Conservation (phyloP, 2,888 invertebrate genomes). For the Anthoptus insignis region DNA sequence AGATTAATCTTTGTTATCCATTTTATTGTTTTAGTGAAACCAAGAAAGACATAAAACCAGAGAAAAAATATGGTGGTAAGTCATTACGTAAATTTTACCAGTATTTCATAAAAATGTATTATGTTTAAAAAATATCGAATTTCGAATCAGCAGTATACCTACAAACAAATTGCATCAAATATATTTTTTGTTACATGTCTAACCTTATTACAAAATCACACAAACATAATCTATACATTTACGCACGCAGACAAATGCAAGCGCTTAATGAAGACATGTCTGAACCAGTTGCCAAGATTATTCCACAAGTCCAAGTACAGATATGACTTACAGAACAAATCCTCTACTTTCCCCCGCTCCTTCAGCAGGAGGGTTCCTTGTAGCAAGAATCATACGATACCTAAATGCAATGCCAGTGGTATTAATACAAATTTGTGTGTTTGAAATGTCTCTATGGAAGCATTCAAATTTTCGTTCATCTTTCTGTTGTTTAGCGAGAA, state of each 20-base stretch:
- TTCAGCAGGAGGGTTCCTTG: conserved; percentile 64
- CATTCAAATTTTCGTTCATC: neutral
- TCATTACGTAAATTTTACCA: conserved; percentile 26
- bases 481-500: too few relatives aligned
- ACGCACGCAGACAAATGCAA: conserved; percentile 79
- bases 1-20: too few relatives aligned
- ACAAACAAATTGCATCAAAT: conserved; percentile 11
- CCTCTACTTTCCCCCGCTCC: conserved; percentile 76
- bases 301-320: conserved; percentile 76
- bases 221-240: conserved; percentile 12
- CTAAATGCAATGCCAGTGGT: conserved; percentile 72
- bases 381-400: conserved; percentile 81
- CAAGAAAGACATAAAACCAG: conserved; percentile 70
- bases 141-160: conserved; percentile 3
- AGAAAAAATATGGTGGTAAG: conserved; percentile 74
- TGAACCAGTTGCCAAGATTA: conserved; percentile 76
- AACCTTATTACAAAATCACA: conserved; percentile 15
- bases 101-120: too few relatives aligned
- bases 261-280: conserved; percentile 77
- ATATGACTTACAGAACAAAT: conserved; percentile 70
- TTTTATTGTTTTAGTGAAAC: conserved; percentile 59
- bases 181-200: conserved; percentile 38
- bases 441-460: neutral
- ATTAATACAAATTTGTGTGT: too few relatives aligned
- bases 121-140: conserved; percentile 1